Base-by-base conservation (phyloP, 2,888 invertebrate species). In the Sussaba pulchella region DNA sequence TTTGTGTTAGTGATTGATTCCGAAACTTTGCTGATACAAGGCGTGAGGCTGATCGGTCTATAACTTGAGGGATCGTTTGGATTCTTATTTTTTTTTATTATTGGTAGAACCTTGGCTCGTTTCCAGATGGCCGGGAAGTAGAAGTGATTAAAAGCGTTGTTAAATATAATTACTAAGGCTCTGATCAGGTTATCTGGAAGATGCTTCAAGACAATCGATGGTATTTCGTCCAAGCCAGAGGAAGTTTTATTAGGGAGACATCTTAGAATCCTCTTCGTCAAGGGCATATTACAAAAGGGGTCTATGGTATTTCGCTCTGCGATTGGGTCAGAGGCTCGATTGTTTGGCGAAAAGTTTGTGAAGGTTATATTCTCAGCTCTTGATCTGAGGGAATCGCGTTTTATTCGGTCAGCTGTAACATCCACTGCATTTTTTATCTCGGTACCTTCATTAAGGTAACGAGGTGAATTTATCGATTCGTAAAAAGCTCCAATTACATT, bases 201-300 rank as follows among this genome's bases (percentile, higher is more conserved):
- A 39, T 78, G n/a, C n/a, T n/a, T n/a, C n/a, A n/a, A n/a, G n/a
- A n/a, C n/a, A n/a, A n/a, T n/a, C n/a, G n/a, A n/a, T n/a, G n/a
- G n/a, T n/a, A n/a, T n/a, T n/a, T n/a, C n/a, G n/a, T n/a, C n/a
- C n/a, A n/a, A n/a, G n/a, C 73, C 81, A 9, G 50, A 19, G 0
- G 81, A 81, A 8, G 69, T 57, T 81, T 81, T 77, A 12, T 81
- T 81, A 6, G 81, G 73, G 12, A 81, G 14, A 3, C 45, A 5
- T 47, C 45, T 69, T 0, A 78, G 36, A 6, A 78, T 77, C 12
- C 54, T 64, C 3, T 12, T 21, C 9, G 69, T 4, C 36, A 31
- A 14, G 0, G 31, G 2, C 0, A 1, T 45, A 14, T 6, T 45
- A 17, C 14, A 14, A 8, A 17, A 45, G 4, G 45, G 45, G 1